phyloP scores from a whole-genome alignment of 1,140 invertebrate genomes.

The Atopsyche davidsoni region DNA sequence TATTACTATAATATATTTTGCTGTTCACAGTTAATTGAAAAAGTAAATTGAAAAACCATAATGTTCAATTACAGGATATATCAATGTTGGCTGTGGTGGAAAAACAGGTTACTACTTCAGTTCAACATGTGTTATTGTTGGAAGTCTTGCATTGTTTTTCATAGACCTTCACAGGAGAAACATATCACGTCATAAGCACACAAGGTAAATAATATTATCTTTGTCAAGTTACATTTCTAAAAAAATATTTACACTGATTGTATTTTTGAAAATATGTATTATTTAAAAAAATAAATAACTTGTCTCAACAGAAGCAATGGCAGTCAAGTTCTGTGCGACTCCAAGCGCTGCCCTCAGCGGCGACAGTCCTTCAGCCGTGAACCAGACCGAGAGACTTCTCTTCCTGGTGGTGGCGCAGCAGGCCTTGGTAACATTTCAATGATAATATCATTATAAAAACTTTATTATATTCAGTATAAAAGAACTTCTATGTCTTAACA shows the following conservation, averaged over 20 bases:
- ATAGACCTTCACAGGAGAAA: constrained; percentile 71
- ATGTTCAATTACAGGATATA: constrained; percentile 61
- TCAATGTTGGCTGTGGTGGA: constrained; percentile 66
- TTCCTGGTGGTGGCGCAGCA: constrained; percentile 41
- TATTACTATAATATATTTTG: neutral
- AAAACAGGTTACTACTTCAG: constrained; percentile 79
- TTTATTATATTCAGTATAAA: too few relatives aligned
- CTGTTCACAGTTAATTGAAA: neutral
- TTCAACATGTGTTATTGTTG: constrained; percentile 67
- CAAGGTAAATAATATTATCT: constrained; percentile 38
- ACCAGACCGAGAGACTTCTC: constrained; percentile 49
- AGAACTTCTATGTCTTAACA: too few relatives aligned
- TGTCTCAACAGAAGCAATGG: constrained; percentile 21
- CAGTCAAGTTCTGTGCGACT: constrained; percentile 43
- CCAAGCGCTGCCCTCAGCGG: constrained; percentile 52
- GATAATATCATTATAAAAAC: too few relatives aligned
- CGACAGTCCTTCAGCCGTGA: constrained; percentile 55
- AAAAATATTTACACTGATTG: too few relatives aligned
- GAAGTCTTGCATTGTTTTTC: constrained; percentile 70
- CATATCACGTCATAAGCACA: constrained; percentile 62
- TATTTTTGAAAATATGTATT: neutral
- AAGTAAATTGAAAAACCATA: constrained; percentile 22
- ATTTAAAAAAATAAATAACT: neutral
- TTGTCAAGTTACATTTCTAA: constrained; percentile 3
- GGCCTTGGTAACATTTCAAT: constrained; percentile 35